Evolutionary conservation across 2,888 invertebrate genomes (phyloP).

Genomic region (Agapetus fuscipes): DNA sequence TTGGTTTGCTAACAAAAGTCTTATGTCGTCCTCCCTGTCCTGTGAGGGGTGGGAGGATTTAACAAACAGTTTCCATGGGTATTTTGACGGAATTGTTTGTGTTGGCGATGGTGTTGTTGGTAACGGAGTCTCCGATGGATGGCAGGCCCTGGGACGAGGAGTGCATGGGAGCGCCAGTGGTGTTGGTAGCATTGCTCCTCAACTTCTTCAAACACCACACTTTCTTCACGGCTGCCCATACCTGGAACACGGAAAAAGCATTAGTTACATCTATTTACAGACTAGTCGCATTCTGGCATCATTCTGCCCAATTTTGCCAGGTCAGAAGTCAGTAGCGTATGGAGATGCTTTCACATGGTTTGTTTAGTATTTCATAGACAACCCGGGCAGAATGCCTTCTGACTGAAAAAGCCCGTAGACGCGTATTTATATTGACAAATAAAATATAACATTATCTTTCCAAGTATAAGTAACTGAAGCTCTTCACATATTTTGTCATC

Average conservation of each 20-base stretch:
- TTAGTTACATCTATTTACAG: too few relatives aligned
- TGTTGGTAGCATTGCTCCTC: slow-evolving; percentile 40
- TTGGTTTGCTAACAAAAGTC: slow-evolving; percentile 19
- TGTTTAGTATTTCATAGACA: too few relatives aligned
- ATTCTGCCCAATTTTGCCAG: too few relatives aligned
- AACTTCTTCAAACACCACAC: slow-evolving; percentile 52
- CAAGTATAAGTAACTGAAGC: too few relatives aligned
- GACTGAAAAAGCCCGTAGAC: too few relatives aligned
- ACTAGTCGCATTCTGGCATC: too few relatives aligned
- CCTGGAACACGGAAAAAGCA: slow-evolving; percentile 29
- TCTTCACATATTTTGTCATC: too few relatives aligned
- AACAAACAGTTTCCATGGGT: slow-evolving; percentile 55
- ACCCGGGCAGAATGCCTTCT: too few relatives aligned
- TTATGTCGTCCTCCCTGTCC: slow-evolving; percentile 8
- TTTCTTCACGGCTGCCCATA: slow-evolving; percentile 57
- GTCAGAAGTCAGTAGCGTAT: too few relatives aligned
- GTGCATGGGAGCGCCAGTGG: slow-evolving; percentile 56
- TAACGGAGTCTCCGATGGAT: slow-evolving; percentile 68
- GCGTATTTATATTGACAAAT: too few relatives aligned
- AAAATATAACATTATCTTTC: too few relatives aligned
- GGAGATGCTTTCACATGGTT: too few relatives aligned
- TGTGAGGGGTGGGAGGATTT: slow-evolving; percentile 23
- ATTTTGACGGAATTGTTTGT: slow-evolving; percentile 36
- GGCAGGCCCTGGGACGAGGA: slow-evolving; percentile 75
- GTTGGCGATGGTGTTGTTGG: slow-evolving; percentile 56